Conservation (phyloP, 2,888 invertebrate species). For the Cynaeus angustus region DNA sequence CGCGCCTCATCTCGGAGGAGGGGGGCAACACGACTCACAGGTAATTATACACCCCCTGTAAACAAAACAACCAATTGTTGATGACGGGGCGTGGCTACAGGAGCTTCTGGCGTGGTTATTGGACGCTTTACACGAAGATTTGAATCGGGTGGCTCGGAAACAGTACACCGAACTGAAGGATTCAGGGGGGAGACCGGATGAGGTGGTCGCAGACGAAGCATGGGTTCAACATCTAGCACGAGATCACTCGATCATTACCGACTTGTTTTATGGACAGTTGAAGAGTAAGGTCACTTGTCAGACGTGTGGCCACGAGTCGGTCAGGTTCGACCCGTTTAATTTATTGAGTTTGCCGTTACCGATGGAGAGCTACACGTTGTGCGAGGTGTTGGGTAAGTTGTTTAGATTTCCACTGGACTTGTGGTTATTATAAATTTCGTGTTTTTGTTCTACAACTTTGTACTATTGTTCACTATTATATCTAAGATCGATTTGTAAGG, state of each 20-base stretch:
- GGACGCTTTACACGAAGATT: constrained; percentile 93
- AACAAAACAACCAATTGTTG: background rate
- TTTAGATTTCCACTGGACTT: too few species aligned
- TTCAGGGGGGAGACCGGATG: constrained; percentile 85
- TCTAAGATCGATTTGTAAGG: too few species aligned
- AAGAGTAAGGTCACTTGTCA: constrained; percentile 90
- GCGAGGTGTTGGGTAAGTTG: constrained; percentile 80
- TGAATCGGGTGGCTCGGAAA: constrained; percentile 84
- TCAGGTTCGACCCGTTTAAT: constrained; percentile 94
- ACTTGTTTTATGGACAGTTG: constrained; percentile 93
- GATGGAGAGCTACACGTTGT: constrained; percentile 88
- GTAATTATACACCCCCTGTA: constrained; percentile 65
- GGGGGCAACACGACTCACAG: constrained; percentile 94
- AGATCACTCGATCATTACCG: constrained; percentile 91
- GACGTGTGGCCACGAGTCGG: constrained; percentile 87
- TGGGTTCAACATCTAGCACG: constrained; percentile 89
- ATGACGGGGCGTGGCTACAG: constrained; percentile 57
- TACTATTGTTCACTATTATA: too few species aligned
- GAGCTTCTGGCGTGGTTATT: constrained; percentile 93
- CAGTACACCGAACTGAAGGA: constrained; percentile 84
- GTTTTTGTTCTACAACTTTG: too few species aligned
- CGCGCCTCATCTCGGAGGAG: constrained; percentile 87
- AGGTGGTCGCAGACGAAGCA: constrained; percentile 81
- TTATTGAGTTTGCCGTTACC: constrained; percentile 91
- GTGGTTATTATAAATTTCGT: too few species aligned